Conservation (phyloP, 2,113 vertebrate species). For the Siphamia tubifer region DNA sequence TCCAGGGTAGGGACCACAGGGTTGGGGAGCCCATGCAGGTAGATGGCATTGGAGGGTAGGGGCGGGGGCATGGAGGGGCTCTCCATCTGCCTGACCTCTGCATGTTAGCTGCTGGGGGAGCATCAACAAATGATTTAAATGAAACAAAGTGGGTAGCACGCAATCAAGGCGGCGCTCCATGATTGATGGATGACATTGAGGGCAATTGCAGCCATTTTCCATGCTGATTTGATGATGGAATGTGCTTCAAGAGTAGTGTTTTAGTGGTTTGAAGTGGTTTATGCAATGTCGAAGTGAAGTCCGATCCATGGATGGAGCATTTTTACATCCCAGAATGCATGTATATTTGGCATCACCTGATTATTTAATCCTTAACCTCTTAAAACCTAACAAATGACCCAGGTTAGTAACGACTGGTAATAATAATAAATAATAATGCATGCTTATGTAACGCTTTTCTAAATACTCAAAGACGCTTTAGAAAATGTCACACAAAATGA, state of each 20-base stretch:
- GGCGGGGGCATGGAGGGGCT: neutral
- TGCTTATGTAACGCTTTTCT: no score
- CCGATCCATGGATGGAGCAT: no score
- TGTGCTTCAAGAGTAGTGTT: no score
- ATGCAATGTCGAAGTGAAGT: neutral
- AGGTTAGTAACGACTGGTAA: no score
- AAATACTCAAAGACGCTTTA: no score
- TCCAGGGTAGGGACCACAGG: constrained; percentile 53
- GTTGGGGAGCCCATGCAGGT: constrained; percentile 60
- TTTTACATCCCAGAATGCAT: no score
- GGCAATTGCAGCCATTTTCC: constrained; percentile 2
- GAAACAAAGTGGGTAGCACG: constrained; percentile 6
- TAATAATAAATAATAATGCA: no score
- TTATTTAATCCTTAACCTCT: no score
- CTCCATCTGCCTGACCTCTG: constrained; percentile 59
- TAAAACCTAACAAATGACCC: no score
- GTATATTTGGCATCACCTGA: no score
- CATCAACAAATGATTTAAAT: constrained; percentile 57
- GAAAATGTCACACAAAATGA: no score
- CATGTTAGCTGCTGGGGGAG: constrained; percentile 48
- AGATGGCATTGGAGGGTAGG: constrained; percentile 40
- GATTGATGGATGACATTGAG: constrained; percentile 54
- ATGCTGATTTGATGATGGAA: neutral
- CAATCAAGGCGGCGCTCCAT: constrained; percentile 6
- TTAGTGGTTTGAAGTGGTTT: neutral